Evolutionary conservation across 2,888 invertebrate genomes (phyloP).

Genomic region (Caenorhabditis sp.): DNA sequence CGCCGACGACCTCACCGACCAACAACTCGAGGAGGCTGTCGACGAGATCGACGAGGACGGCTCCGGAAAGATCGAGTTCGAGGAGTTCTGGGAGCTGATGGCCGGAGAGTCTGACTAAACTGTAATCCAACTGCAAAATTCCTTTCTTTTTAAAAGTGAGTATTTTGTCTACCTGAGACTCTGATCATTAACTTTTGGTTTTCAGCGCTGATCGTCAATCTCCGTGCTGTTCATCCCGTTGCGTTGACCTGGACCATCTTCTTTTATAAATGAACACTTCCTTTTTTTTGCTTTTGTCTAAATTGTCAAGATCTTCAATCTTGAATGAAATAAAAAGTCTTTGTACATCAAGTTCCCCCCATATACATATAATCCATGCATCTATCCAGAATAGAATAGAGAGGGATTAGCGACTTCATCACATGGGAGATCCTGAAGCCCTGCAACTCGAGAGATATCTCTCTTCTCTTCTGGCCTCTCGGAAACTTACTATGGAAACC

Average conservation of each 20-base stretch:
- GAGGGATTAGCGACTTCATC: constrained; percentile 28
- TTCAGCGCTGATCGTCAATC: constrained; percentile 52
- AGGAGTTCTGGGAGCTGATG: constrained; percentile 83
- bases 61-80: constrained; percentile 82
- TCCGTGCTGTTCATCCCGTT: constrained; percentile 16
- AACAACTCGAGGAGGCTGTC: constrained; percentile 82
- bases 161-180: not conserved
- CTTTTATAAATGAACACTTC: not conserved
- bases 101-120: constrained; percentile 81
- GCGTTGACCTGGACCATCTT: constrained; percentile 30
- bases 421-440: constrained; percentile 49
- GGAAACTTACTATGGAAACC: constrained; percentile 54
- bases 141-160: constrained; percentile 22
- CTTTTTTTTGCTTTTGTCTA: constrained; percentile 1
- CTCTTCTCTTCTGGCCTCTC: constrained; percentile 12
- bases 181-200: not conserved
- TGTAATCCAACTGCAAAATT: not conserved
- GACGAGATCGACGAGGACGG: constrained; percentile 83
- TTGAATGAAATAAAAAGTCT: constrained; percentile 11
- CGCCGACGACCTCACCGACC: constrained; percentile 82
- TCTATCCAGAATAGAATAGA: constrained; percentile 40
- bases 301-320: constrained; percentile 6
- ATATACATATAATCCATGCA: not conserved
- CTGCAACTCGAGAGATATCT: constrained; percentile 30
- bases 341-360: constrained; percentile 12